Conservation (phyloP, 2,888 invertebrate species). For the Reticulitermes lucifugus region DNA sequence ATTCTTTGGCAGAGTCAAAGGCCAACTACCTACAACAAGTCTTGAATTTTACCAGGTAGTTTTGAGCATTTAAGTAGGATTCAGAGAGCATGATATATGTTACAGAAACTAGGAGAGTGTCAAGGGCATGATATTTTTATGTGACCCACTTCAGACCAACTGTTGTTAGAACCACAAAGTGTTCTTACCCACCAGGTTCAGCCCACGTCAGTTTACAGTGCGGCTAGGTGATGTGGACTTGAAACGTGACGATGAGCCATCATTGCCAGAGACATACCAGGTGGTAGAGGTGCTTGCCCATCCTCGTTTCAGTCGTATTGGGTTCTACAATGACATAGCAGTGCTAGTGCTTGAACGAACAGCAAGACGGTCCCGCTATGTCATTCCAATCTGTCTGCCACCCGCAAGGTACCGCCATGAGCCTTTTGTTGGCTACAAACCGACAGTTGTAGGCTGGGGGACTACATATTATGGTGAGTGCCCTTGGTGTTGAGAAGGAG, state of each 20-base stretch:
- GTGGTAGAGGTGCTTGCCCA: constrained; percentile 86
- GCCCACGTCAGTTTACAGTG: constrained; percentile 89
- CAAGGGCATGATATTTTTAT: too few relatives aligned
- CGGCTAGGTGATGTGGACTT: constrained; percentile 90
- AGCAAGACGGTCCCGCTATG: constrained; percentile 84
- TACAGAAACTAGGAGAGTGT: too few relatives aligned
- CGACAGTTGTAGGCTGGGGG: constrained; percentile 94
- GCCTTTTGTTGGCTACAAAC: constrained; percentile 78
- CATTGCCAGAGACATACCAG: constrained; percentile 82
- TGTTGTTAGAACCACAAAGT: too few relatives aligned
- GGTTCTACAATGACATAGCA: constrained; percentile 96
- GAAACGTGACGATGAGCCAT: constrained; percentile 85
- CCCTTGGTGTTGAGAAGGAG: too few relatives aligned
- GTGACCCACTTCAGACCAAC: too few relatives aligned
- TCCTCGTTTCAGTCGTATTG: constrained; percentile 86
- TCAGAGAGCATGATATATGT: too few relatives aligned
- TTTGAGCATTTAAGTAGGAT: too few relatives aligned
- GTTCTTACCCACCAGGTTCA: constrained; percentile 72
- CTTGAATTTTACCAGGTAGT: too few relatives aligned
- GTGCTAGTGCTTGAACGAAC: constrained; percentile 79
- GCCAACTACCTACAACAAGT: too few relatives aligned
- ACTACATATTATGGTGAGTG: constrained; percentile 82
- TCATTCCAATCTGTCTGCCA: constrained; percentile 89
- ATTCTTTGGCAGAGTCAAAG: too few relatives aligned
- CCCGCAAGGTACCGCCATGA: constrained; percentile 68